Conservation (phyloP, 2,113 vertebrate species). For the Excalfactoria chinensis region DNA sequence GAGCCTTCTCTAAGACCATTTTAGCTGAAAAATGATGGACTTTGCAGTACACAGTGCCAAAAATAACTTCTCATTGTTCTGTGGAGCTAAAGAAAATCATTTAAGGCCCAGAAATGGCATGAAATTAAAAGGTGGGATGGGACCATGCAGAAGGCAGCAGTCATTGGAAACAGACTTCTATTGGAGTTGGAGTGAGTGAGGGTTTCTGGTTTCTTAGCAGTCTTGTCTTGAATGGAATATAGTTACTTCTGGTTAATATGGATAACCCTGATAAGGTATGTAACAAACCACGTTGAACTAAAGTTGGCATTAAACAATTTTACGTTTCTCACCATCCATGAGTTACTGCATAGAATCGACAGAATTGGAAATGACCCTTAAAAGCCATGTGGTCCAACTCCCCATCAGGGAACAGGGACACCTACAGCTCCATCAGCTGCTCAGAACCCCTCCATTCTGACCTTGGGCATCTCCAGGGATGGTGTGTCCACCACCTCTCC, state of each 20-base stretch:
- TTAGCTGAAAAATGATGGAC: not conserved
- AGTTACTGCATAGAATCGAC: not conserved
- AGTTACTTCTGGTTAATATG: not conserved
- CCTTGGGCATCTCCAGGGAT: too few species aligned
- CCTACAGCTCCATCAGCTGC: too few species aligned
- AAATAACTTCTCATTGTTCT: not conserved
- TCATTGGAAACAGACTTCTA: not conserved
- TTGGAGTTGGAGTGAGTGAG: not conserved
- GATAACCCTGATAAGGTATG: not conserved
- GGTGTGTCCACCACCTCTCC: too few species aligned
- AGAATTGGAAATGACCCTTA: too few species aligned
- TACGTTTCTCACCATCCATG: not conserved
- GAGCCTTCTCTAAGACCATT: not conserved
- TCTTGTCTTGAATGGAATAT: not conserved
- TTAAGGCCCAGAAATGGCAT: not conserved
- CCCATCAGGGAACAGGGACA: too few species aligned
- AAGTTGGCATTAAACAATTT: not conserved
- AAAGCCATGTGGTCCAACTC: too few species aligned
- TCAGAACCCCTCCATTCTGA: too few species aligned
- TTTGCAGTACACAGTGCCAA: not conserved
- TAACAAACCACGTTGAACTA: not conserved
- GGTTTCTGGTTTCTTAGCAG: not conserved
- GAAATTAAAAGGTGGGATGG: not conserved
- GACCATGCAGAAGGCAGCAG: not conserved
- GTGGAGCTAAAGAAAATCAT: not conserved